phyloP scores from a whole-genome alignment of 2,888 invertebrate genomes.

The Pardosa pseudoannulata region DNA sequence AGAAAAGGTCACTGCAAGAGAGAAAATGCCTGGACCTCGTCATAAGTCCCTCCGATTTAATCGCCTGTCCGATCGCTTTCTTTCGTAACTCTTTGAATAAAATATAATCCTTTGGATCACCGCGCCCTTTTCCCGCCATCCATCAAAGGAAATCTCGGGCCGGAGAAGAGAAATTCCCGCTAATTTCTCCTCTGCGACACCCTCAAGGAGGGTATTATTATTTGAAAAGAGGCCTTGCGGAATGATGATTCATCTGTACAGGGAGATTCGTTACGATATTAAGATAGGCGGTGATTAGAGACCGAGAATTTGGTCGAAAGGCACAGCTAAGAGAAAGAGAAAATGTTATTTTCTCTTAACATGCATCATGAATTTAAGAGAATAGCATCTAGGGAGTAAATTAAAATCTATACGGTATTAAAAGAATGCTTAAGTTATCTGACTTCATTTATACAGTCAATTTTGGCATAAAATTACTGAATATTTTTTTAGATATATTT shows the following conservation, averaged over 20 bases:
- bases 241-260: not conserved
- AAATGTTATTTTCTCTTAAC: no score
- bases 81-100: not conserved
- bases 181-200: slow-evolving; percentile 15
- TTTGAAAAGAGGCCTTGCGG: not conserved
- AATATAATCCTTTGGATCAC: not conserved
- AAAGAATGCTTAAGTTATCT: no score
- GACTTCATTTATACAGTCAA: no score
- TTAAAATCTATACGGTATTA: no score
- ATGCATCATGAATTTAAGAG: no score
- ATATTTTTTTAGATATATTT: no score
- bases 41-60: not conserved
- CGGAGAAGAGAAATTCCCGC: not conserved
- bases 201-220: slow-evolving; percentile 3
- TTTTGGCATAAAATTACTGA: no score
- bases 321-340: not conserved
- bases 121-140: not conserved
- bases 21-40: no score
- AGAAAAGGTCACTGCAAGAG: no score
- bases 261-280: not conserved
- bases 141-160: not conserved
- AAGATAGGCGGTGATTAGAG: slow-evolving; percentile 4
- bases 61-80: not conserved
- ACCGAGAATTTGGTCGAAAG: not conserved
- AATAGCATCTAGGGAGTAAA: no score